Evolutionary conservation across 1,140 invertebrate genomes (phyloP).

Genomic region (Gyrodactylus bullatarudis): DNA sequence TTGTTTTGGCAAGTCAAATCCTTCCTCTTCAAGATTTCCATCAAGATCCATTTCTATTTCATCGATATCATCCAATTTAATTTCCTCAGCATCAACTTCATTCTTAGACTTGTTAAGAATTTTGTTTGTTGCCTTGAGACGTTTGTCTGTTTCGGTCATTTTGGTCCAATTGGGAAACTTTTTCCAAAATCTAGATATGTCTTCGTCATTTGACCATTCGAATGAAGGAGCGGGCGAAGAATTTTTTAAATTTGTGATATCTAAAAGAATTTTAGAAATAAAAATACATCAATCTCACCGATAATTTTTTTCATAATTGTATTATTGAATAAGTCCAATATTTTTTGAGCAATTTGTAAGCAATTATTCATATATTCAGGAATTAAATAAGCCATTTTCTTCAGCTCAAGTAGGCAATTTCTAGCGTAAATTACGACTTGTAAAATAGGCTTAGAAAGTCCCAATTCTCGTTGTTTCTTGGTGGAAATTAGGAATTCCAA

Average conservation of each 20-base stretch:
- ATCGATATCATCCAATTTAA: not conserved
- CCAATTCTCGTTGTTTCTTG: not conserved
- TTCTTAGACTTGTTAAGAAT: not conserved
- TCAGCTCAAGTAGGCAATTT: not conserved
- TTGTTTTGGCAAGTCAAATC: not conserved
- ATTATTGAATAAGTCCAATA: not conserved
- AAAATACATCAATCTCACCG: not conserved
- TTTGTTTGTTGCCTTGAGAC: not conserved
- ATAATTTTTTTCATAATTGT: not conserved
- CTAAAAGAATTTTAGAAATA: not conserved
- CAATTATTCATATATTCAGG: not conserved
- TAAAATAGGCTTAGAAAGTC: not conserved
- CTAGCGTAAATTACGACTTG: not conserved
- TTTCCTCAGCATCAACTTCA: not conserved
- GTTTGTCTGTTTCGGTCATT: not conserved
- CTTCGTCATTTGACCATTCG: not conserved
- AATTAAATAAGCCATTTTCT: not conserved
- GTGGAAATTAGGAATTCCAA: not conserved
- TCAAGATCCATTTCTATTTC: not conserved
- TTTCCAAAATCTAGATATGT: not conserved
- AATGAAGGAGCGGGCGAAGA: not conserved
- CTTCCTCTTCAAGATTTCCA: not conserved
- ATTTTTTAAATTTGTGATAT: not conserved
- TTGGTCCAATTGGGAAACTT: not conserved
- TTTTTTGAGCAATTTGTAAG: not conserved